A percentile compares a stretch with the other conserved stretches of the same genome.
Conservation (phyloP, 2,797 vertebrate species). For the Harpagifer antarcticus region DNA sequence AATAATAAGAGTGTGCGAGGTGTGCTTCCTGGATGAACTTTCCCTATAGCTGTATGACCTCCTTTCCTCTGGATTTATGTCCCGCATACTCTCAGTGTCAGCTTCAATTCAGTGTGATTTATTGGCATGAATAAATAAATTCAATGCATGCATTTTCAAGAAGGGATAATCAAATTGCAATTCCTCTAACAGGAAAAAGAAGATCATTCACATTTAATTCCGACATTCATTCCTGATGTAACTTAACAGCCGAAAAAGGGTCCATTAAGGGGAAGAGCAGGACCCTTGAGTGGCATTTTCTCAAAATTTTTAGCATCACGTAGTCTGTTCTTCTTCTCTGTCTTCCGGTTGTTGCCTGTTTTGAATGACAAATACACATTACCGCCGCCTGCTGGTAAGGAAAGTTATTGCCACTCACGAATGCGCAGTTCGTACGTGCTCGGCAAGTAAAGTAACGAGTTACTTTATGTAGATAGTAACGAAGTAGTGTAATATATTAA, state of each 20-base stretch:
- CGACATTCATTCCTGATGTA: neutral
- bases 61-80: constrained; percentile 50
- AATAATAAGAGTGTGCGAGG: constrained; percentile 11
- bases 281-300: neutral
- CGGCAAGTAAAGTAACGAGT: too few species aligned
- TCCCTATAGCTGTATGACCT: constrained; percentile 33
- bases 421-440: too few species aligned
- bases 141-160: constrained; percentile 28
- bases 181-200: constrained; percentile 12
- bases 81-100: constrained; percentile 41
- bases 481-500: too few species aligned
- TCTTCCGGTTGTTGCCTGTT: too few species aligned
- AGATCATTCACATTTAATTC: constrained; percentile 8
- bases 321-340: too few species aligned
- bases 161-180: constrained; percentile 22
- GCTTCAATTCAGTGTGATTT: constrained; percentile 40
- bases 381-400: too few species aligned
- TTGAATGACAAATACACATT: too few species aligned
- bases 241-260: neutral
- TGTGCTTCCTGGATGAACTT: constrained; percentile 41
- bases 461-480: too few species aligned
- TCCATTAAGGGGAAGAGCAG: neutral
- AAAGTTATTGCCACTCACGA: too few species aligned
- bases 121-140: constrained; percentile 48
- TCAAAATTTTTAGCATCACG: neutral